Evolutionary conservation across 2,888 invertebrate genomes (phyloP), one percentile per base, ranked within the genome.

Genomic region (Bellardia pandia): DNA sequence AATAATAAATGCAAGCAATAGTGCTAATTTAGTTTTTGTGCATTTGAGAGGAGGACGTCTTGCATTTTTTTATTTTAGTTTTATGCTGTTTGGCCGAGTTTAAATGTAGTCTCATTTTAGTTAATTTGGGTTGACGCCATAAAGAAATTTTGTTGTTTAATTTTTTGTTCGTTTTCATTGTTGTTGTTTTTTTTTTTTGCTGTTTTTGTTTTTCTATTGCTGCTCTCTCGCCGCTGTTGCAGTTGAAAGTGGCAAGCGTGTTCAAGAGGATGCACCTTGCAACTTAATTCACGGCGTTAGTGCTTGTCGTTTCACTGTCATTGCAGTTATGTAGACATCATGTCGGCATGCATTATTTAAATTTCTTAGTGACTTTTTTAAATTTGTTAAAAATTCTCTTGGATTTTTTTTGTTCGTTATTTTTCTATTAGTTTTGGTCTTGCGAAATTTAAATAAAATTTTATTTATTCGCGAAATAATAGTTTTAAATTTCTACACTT

Each of bases 321-420:
- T 81, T 82, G 84, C 87, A 92, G 91, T 91, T 92, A 92, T 92
- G 92, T 90, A 92, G 92, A 92, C 92, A 92, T 90, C 89, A 90
- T 92, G 92, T 92, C 92, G 91, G 89, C 92, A 90, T 89, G 90
- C 89, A 92, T 92, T 92, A 89, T 90, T 92, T 71, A 89, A 90
- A 92, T 92, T 91, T 88, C 60, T 71, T 40, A 64, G 68, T 85
- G 85, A 81, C 77, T 87, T 87, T 77, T 82, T 58, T 62, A 85
- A 87, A 81, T 87, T 81, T 85, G 48, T 42, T 74, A 56, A 37
- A 80, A 84, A 78, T 83, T 86, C 40, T 69, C 45, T 60, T 68
- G 66, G 1, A 77, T 45, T 42, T 16, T 58, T 40, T 11, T n/a
- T 51, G 11, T 48, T 16, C 0, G 23, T 33, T 14, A 2, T 68